Evolutionary conservation across 1,140 invertebrate genomes (phyloP).

Genomic region (Bombus pascuorum): DNA sequence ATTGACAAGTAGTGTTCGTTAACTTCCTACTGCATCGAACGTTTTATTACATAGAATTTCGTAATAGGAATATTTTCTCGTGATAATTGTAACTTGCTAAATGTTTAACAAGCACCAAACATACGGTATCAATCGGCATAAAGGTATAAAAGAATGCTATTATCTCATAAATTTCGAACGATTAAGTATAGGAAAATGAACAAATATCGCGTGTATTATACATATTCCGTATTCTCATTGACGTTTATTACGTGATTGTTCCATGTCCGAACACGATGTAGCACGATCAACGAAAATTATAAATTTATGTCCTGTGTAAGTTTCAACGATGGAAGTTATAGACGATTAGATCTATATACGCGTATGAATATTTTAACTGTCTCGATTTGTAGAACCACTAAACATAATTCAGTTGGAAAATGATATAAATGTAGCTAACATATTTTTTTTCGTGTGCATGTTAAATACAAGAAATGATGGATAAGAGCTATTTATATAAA

Average conservation of each 20-base stretch:
- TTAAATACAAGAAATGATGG: no score
- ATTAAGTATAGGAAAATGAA: neutral
- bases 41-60: neutral
- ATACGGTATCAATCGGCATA: no score
- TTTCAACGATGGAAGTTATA: neutral
- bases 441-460: no score
- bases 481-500: no score
- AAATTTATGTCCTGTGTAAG: neutral
- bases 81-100: neutral
- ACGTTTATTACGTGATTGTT: neutral
- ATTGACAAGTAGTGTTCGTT: neutral
- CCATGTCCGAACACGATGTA: no score
- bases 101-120: neutral
- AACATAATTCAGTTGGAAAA: constrained; percentile 4
- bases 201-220: neutral
- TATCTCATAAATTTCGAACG: constrained; percentile 1
- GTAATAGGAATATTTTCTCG: neutral
- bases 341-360: neutral
- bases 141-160: neutral
- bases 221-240: no score
- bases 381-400: constrained; percentile 10
- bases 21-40: constrained; percentile 4
- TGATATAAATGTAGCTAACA: neutral
- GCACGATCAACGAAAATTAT: neutral
- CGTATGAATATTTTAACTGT: neutral